phyloP scores from a whole-genome alignment of 2,113 vertebrate species.

The Neopipo cinnamomea region DNA sequence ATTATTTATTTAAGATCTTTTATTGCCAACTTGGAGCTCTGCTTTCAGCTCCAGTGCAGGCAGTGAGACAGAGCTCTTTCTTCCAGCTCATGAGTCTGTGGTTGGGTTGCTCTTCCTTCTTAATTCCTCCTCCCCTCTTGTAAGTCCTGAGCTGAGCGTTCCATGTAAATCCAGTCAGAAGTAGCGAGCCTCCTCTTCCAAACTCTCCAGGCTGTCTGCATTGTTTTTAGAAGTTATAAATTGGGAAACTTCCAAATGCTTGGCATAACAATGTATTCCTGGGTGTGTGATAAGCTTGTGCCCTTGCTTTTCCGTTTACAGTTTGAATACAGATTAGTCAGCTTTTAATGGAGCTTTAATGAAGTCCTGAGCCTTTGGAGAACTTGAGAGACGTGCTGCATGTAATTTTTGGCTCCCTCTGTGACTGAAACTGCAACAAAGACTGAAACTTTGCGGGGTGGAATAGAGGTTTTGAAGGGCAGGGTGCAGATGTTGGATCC shows the following conservation, averaged over 20 bases:
- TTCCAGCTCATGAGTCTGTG: not conserved
- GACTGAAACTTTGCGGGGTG: not conserved
- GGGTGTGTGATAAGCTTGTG: not conserved
- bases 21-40: not conserved
- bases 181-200: too few species aligned
- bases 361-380: not conserved
- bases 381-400: not conserved
- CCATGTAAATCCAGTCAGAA: accelerated
- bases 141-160: not conserved
- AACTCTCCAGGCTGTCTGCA: not conserved
- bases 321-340: not conserved
- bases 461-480: not conserved
- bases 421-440: not conserved
- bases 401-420: not conserved
- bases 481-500: not conserved
- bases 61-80: not conserved
- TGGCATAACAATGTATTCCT: not conserved
- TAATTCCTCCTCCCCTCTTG: not conserved
- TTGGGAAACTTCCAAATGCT: not conserved
- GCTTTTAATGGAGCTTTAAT: not conserved
- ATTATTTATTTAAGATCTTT: not conserved
- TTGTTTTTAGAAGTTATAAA: not conserved
- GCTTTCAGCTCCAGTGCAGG: not conserved
- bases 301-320: not conserved
- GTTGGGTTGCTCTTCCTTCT: not conserved